A percentile compares a stretch with the other conserved stretches of the same genome.
Evolutionary conservation across 1,140 invertebrate species (phyloP).

Genomic region (Carcinoscorpius rotundicauda): DNA sequence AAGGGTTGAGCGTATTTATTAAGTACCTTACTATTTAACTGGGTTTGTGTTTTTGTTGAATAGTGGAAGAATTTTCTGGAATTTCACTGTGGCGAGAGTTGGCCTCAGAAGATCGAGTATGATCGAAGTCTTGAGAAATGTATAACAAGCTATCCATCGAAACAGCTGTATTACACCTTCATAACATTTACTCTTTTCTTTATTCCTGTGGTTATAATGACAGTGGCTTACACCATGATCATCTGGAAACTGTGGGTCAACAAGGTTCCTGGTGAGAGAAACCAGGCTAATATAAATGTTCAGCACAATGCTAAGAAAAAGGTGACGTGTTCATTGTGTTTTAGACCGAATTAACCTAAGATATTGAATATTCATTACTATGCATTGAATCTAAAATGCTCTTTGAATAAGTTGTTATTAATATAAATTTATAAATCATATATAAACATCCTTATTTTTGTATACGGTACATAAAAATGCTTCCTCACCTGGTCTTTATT

Average conservation of each 20-base stretch:
- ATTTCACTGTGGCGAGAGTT: conserved; percentile 21
- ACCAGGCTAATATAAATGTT: conserved; percentile 19
- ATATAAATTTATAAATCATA: too few species aligned
- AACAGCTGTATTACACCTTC: conserved; percentile 34
- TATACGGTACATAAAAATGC: too few species aligned
- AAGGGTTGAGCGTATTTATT: too few species aligned
- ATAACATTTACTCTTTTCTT: conserved; percentile 38
- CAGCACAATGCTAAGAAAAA: conserved; percentile 26
- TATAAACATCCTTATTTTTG: too few species aligned
- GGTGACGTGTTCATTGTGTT: conserved; percentile 12
- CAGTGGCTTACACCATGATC: conserved; percentile 36
- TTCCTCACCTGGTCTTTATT: too few species aligned
- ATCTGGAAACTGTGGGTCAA: conserved; percentile 34
- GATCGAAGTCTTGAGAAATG: conserved; percentile 11
- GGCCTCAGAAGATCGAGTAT: conserved; percentile 20
- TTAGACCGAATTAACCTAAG: too few species aligned
- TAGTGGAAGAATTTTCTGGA: conserved; percentile 23
- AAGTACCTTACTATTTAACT: too few species aligned
- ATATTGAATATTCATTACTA: too few species aligned
- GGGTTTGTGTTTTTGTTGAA: not conserved
- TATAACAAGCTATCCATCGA: conserved; percentile 15
- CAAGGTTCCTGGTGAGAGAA: conserved; percentile 27
- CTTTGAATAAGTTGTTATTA: too few species aligned
- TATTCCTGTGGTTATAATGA: conserved; percentile 38
- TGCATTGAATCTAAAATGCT: too few species aligned